Percentiles rank a stretch among this genome's conserved stretches.
Conservation (phyloP, 2,797 vertebrate species). For the Peromyscus eremicus region DNA sequence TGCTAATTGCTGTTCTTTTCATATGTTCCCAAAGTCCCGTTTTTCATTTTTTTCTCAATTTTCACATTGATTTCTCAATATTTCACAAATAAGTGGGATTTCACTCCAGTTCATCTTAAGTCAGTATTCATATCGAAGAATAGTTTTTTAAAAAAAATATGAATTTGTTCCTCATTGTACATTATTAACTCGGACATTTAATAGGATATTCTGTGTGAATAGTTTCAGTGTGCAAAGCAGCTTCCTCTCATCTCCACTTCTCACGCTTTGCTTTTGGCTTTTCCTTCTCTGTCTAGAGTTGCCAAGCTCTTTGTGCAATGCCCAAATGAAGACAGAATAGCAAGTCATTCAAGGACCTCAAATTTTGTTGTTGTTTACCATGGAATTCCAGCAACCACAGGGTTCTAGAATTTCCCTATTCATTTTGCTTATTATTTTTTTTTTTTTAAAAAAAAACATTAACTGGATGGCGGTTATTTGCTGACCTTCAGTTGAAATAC, state of each 20-base stretch:
- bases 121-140: not conserved
- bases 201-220: not conserved
- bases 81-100: not conserved
- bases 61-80: not conserved
- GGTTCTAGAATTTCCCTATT: not conserved
- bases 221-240: not conserved
- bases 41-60: constrained; percentile 15
- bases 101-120: not conserved
- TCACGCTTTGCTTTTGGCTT: not conserved
- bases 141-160: not conserved
- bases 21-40: not conserved
- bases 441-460: constrained; percentile 34
- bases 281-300: not conserved
- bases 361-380: not conserved
- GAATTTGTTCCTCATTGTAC: not conserved
- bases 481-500: not conserved
- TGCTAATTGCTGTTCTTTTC: not conserved
- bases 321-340: not conserved
- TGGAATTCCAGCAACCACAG: not conserved
- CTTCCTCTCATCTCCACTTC: not conserved
- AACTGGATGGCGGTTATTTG: not conserved
- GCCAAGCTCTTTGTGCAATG: not conserved
- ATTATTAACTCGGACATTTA: not conserved
- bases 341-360: not conserved
- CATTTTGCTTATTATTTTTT: not conserved